A percentile compares a stretch with the other conserved stretches of the same genome.
phyloP scores from a whole-genome alignment of 1,140 invertebrate genomes.

The Rhagoletis pomonella region DNA sequence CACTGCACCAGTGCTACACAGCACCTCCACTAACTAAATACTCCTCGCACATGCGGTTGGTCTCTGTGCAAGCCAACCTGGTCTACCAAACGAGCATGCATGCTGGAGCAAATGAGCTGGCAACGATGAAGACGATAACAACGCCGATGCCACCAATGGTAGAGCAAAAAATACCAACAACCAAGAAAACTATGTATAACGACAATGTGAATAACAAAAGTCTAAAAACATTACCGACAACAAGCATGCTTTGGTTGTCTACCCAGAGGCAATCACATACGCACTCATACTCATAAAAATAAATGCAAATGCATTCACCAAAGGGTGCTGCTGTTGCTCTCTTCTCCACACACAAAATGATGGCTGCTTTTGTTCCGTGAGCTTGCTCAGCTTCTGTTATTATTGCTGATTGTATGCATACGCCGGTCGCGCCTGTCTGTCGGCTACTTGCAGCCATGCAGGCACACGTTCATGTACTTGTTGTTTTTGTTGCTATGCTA shows the following conservation, averaged over 20 bases:
- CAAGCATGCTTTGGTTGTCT: conserved; percentile 41
- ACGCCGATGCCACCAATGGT: conserved; percentile 1
- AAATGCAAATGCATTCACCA: neutral
- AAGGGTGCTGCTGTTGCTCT: neutral
- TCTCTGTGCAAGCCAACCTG: neutral
- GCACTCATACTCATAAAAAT: neutral
- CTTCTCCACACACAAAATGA: neutral
- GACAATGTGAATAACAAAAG: conserved; percentile 6
- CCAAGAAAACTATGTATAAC: neutral
- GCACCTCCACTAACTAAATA: neutral
- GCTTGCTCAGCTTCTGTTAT: neutral
- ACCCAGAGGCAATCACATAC: neutral
- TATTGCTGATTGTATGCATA: conserved; percentile 40
- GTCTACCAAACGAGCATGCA: neutral
- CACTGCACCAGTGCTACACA: neutral
- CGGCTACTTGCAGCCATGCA: conserved; percentile 7
- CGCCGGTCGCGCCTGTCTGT: conserved; percentile 27
- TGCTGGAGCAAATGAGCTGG: conserved; percentile 41
- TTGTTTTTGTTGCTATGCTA: conserved; percentile 2
- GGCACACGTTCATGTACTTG: neutral
- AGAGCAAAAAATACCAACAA: neutral
- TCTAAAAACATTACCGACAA: conserved; percentile 43
- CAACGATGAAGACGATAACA: conserved; percentile 51
- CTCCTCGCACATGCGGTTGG: conserved; percentile 10
- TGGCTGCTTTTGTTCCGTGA: neutral